A percentile compares a stretch with the other conserved stretches of the same genome.
These are phyloP conservation scores for Lysandra coridon DNA, from an alignment of 2,888 invertebrate species.

Conservation along the genomic window DNA sequence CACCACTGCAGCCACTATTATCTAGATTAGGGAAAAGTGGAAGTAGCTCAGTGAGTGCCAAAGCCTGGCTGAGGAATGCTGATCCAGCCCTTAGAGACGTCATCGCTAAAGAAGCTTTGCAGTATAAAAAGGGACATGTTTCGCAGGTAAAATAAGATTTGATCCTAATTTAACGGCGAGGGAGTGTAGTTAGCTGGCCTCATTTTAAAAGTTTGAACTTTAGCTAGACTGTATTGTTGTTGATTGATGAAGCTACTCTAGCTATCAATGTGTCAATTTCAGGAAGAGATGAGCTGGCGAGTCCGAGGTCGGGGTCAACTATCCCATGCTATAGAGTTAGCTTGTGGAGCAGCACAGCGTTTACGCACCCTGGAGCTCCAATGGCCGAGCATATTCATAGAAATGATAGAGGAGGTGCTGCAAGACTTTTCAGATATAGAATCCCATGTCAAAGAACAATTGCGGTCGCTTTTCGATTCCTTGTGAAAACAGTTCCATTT, in stretches of 20 bases:
- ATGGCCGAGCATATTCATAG: constrained; percentile 88
- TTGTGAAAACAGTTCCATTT: constrained; percentile 44
- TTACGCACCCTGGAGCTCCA: constrained; percentile 86
- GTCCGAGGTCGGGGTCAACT: constrained; percentile 88
- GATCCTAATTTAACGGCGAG: too few species aligned
- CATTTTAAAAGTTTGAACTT: background rate
- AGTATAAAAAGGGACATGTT: constrained; percentile 85
- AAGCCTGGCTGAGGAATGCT: constrained; percentile 85
- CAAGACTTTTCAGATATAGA: constrained; percentile 91
- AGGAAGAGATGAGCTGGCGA: constrained; percentile 87
- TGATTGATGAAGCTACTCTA: background rate
- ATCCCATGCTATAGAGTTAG: constrained; percentile 85
- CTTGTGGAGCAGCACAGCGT: constrained; percentile 88
- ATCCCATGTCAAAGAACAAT: constrained; percentile 86
- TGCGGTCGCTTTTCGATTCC: constrained; percentile 75
- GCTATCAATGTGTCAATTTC: constrained; percentile 31
- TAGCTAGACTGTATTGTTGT: background rate
- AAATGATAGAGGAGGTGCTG: constrained; percentile 88
- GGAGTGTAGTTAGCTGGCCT: too few species aligned
- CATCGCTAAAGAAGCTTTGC: constrained; percentile 92
- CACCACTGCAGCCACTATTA: constrained; percentile 87
- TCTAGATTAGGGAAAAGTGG: constrained; percentile 83
- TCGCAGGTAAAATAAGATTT: constrained; percentile 59
- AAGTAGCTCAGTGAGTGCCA: constrained; percentile 74
- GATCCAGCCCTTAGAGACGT: constrained; percentile 90